These are phyloP conservation scores for Darevskia mixta DNA, from an alignment of 2,797 vertebrate species.

Conservation along the genomic window DNA sequence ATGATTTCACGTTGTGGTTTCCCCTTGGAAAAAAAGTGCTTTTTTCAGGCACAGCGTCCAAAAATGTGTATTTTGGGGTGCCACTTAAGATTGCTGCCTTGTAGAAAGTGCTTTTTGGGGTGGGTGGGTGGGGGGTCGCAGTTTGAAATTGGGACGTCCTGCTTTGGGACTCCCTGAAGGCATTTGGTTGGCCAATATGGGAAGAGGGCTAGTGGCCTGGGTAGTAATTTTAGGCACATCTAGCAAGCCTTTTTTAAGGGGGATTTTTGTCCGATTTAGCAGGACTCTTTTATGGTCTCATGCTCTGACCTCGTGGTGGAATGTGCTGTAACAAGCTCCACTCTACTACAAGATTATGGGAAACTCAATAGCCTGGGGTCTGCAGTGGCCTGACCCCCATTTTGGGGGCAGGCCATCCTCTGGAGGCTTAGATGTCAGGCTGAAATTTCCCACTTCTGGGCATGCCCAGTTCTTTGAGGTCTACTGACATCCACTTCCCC, in stretches of 20 bases:
- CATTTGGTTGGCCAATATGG: neutral
- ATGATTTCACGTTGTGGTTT: too few relatives aligned
- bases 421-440: constrained; percentile 62
- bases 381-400: constrained; percentile 59
- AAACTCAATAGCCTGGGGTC: constrained; percentile 67
- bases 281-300: neutral
- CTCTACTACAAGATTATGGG: constrained; percentile 67
- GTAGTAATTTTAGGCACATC: too few relatives aligned
- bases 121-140: too few relatives aligned
- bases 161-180: neutral
- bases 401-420: constrained; percentile 67
- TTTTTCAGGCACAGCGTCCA: too few relatives aligned
- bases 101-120: too few relatives aligned
- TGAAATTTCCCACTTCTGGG: constrained; percentile 70
- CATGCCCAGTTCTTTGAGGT: constrained; percentile 73
- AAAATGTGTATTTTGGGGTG: too few relatives aligned
- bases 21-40: too few relatives aligned
- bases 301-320: too few relatives aligned
- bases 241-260: too few relatives aligned
- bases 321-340: too few relatives aligned
- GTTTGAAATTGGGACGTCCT: too few relatives aligned
- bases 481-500: constrained; percentile 61
- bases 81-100: too few relatives aligned
- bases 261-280: neutral
- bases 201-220: neutral